Evolutionary conservation across 2,113 vertebrate species (phyloP), one percentile per base, ranked within the genome.

Genomic region (Balaenoptera acutorostrata): DNA sequence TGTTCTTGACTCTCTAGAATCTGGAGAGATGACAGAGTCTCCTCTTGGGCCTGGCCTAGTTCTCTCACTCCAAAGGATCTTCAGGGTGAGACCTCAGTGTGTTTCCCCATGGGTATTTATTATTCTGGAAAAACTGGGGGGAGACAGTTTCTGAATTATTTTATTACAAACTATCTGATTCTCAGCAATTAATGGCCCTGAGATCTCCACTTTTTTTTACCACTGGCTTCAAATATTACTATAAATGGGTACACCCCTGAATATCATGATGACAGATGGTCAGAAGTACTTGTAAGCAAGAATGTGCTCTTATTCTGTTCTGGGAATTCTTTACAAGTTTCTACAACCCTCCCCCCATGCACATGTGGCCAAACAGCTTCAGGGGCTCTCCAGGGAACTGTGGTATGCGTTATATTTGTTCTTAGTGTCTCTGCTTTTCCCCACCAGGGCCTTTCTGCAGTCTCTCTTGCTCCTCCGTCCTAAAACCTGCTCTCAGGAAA

Each of bases 261-360:
- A 41, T 93, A 74, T 55, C 90, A 39, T 33, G 80, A 64, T 52
- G 88, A 66, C 98, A 96, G 68, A 93, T 44, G 68, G 82, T 82
- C 87, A 95, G 93, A 86, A 69, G 74, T 31, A 57, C 90, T 97
- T 20, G 14, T 55, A 83, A 92, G 84, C 61, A 96, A 93, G 94
- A 90, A 97, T 71, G 87, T 57, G 44, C 84, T 86, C 78, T 89
- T 36, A 15, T 49, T 91, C 90, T 72, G 72, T 94, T 90, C 84
- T 93, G 78, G 68, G 83, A 96, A 97, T 92, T 97, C 88, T 61
- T 96, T 31, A 36, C 31, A 55, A 86, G 66, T 63, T 59, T 88
- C 83, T 41, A 44, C 1, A 36, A 4, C 72, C 86, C 63, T 89
- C 33, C 92, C 89, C 93, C 74, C 75, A 33, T n/a, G 81, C 82